Percentiles rank a stretch among this genome's conserved stretches.
Conservation (phyloP, 37 sponge, comb jelly and placozoan species). For the Dysidea cf. avara region DNA sequence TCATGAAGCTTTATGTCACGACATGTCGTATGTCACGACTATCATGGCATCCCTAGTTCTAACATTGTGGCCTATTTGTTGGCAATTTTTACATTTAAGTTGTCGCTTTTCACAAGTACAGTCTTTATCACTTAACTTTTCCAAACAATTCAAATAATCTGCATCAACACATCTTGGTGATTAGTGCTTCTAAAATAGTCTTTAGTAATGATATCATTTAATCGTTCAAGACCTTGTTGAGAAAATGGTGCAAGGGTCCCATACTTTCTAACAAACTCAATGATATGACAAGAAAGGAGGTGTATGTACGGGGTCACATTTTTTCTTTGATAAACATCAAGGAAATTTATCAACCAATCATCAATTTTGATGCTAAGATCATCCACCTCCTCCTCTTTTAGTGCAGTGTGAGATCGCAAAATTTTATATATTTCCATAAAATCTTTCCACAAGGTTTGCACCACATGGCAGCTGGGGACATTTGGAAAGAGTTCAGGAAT, state of each 20-base stretch:
- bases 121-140: too few species aligned
- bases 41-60: too few species aligned
- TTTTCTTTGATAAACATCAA: background rate
- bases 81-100: too few species aligned
- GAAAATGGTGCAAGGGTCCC: background rate
- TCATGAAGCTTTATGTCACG: too few species aligned
- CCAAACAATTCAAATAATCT: too few species aligned
- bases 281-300: background rate
- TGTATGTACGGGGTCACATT: background rate
- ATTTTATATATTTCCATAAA: background rate
- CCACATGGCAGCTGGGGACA: background rate
- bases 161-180: too few species aligned
- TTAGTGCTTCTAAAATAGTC: constrained; percentile 11
- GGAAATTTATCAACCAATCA: too few species aligned
- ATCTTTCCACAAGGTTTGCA: constrained; percentile 13
- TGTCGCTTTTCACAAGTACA: too few species aligned
- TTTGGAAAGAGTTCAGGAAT: too few species aligned
- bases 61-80: too few species aligned
- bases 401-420: background rate
- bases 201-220: constrained; percentile 14
- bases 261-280: background rate
- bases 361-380: too few species aligned
- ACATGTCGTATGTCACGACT: too few species aligned
- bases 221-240: constrained; percentile 25
- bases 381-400: background rate